Evolutionary conservation across 2,113 vertebrate genomes (phyloP), one percentile per base, ranked within the genome.

Genomic region (Hiodon alosoides): DNA sequence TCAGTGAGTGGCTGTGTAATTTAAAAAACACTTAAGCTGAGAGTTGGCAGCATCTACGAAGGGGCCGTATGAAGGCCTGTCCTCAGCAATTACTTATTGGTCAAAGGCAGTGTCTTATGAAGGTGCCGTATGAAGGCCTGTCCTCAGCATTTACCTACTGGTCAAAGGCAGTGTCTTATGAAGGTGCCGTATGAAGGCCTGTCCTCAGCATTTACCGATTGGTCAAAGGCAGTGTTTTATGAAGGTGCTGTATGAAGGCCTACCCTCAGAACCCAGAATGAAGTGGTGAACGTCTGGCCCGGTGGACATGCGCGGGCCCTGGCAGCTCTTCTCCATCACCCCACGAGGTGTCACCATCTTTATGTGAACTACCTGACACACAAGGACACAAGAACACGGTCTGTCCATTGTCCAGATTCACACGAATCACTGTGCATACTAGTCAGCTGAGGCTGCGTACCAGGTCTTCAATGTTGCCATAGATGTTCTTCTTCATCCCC

Each of bases 401-500:
- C 52, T 54, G 5, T 16, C 52, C 51, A 54, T 8, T 50, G 31
- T 31, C 31, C 7, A 73, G 50, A 55, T 61, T 50, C 13, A 74
- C 64, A 76, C 31, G 17, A 6, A 81, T 72, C 47, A 65, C 52
- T 58, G 4, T 9, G 77, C 7, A 64, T 46, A 67, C 14, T 31
- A 3, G 10, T 3, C n/a, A 10, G 17, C 14, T 6, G 13, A 69
- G 50, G 50, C 6, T 3, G 80, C 87, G 89, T 89, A 99, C 96
- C 94, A 98, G 87, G 87, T 99, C 97, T 85, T 99, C 97, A 72
- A 99, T 99, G 90, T 99, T 99, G 86, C 97, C 97, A 67, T 99
- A 99, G 87, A 98, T 91, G 83, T 98, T 99, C 85, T 99, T 99
- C 90, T 98, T 99, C 97, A 98, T 98, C 89, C 97, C 97, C n/a